These are phyloP conservation scores for Eilema caniola DNA, from an alignment of 2,888 invertebrate genomes.

Conservation along the genomic window DNA sequence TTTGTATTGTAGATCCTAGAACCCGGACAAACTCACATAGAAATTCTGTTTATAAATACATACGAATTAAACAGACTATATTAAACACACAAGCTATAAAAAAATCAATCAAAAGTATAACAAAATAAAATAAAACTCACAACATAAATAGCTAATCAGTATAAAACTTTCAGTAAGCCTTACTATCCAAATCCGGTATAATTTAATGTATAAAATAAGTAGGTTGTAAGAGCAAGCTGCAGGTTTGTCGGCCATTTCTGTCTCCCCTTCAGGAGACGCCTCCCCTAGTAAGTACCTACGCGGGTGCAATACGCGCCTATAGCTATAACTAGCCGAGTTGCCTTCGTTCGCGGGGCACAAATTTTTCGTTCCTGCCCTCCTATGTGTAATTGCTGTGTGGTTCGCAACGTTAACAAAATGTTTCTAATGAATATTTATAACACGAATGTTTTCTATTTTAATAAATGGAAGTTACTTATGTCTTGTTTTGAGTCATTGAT, in stretches of 20 bases:
- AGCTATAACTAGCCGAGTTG: conserved; percentile 32
- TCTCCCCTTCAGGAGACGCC: conserved; percentile 70
- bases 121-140: neutral
- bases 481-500: neutral
- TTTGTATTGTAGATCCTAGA: no score
- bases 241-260: conserved; percentile 79
- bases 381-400: conserved; percentile 15
- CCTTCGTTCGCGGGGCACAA: conserved; percentile 21
- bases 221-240: conserved; percentile 57
- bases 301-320: conserved; percentile 37
- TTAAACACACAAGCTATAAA: neutral
- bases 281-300: conserved; percentile 48
- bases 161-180: conserved; percentile 8
- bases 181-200: conserved; percentile 34
- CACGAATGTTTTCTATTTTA: neutral
- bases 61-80: neutral
- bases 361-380: conserved; percentile 28
- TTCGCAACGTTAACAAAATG: conserved; percentile 6
- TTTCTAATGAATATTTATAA: conserved; percentile 11
- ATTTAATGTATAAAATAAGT: conserved; percentile 45
- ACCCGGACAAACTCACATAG: no score
- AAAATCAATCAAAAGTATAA: neutral
- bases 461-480: neutral
- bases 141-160: conserved; percentile 7
- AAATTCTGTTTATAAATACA: no score